These are phyloP conservation scores for Anhinga anhinga DNA, from an alignment of 2,113 vertebrate genomes.

Conservation along the genomic window DNA sequence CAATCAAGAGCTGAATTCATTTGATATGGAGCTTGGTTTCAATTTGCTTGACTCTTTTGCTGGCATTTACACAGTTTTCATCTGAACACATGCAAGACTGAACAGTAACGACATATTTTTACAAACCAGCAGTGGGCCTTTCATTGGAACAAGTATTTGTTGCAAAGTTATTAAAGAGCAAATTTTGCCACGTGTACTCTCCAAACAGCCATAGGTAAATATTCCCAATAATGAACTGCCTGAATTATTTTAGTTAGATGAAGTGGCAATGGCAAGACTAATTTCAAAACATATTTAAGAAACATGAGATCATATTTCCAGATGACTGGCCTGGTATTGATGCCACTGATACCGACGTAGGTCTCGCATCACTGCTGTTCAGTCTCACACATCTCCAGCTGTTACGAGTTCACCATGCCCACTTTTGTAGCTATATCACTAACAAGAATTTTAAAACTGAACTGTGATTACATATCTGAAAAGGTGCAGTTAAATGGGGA, in stretches of 20 bases:
- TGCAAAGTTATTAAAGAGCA: slow-evolving; percentile 35
- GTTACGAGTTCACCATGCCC: not conserved
- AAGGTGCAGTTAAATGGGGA: not conserved
- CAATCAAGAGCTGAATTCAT: slow-evolving; percentile 15
- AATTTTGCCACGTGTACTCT: not conserved
- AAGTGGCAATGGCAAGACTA: not conserved
- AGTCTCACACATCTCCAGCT: not conserved
- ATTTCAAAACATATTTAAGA: not conserved
- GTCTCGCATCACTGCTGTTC: not conserved
- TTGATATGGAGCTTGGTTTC: slow-evolving; percentile 28
- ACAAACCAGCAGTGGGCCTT: not conserved
- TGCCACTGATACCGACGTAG: not conserved
- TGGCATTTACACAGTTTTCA: slow-evolving; percentile 15
- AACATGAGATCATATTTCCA: not conserved
- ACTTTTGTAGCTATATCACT: not conserved
- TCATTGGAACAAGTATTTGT: not conserved
- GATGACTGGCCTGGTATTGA: not conserved
- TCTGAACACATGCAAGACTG: not conserved
- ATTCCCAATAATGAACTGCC: slow-evolving; percentile 42
- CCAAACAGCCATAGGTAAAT: not conserved
- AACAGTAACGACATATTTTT: slow-evolving; percentile 16
- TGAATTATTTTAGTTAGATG: not conserved
- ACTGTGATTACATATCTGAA: not conserved
- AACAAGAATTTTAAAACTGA: not conserved
- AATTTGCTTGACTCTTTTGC: slow-evolving; percentile 18